A percentile compares a stretch with the other conserved stretches of the same genome.
Evolutionary conservation across 2,888 invertebrate species (phyloP).

Genomic region (Agriotes lineatus): DNA sequence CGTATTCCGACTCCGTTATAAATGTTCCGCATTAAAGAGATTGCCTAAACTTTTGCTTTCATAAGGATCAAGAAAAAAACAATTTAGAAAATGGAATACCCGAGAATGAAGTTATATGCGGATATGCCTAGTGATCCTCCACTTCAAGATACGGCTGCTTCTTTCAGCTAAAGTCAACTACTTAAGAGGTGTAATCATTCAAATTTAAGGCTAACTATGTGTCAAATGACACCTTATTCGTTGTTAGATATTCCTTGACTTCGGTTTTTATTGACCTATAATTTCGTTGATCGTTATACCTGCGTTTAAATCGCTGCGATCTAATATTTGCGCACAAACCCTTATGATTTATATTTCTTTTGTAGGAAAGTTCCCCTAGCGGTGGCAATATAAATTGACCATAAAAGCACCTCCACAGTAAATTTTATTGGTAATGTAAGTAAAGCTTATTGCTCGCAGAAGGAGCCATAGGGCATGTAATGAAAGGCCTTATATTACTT

Average conservation of each 20-base stretch:
- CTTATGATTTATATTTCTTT: no score
- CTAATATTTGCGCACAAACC: no score
- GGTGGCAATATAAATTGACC: background rate
- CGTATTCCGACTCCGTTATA: conserved; percentile 14
- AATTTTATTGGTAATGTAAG: conserved; percentile 7
- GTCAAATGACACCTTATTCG: background rate
- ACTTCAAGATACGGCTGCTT: background rate
- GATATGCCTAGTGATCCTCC: background rate
- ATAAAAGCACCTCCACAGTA: background rate
- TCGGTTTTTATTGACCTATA: no score
- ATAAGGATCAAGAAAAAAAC: conserved; percentile 16
- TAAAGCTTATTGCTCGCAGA: background rate
- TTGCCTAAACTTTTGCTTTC: conserved; percentile 10
- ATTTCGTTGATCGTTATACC: no score
- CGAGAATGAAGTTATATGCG: conserved; percentile 1
- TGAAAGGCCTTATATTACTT: conserved; percentile 3
- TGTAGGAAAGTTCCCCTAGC: no score
- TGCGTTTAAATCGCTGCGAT: no score
- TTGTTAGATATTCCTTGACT: no score
- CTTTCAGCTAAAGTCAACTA: conserved; percentile 1
- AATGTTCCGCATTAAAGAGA: conserved; percentile 18
- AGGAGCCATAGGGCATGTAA: background rate
- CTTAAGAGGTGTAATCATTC: background rate
- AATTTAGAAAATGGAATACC: conserved; percentile 13
- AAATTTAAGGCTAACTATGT: background rate